Evolutionary conservation across 1,140 invertebrate genomes (phyloP).

Genomic region (Nasonia giraulti): DNA sequence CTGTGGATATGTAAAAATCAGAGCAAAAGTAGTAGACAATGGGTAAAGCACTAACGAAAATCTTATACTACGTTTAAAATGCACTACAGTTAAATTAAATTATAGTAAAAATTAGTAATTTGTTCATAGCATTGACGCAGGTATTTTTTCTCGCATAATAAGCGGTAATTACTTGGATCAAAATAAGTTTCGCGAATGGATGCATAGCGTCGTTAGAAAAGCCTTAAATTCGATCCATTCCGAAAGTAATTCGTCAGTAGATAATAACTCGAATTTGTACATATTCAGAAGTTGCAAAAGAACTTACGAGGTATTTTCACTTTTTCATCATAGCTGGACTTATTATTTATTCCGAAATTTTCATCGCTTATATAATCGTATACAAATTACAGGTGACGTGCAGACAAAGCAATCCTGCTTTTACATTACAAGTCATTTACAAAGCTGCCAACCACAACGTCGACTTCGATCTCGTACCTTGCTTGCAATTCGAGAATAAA

Average conservation of each 20-base stretch:
- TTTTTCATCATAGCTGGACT: no score
- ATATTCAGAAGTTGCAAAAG: neutral
- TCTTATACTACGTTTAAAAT: neutral
- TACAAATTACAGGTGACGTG: neutral
- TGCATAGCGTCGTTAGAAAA: neutral
- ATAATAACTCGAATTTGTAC: neutral
- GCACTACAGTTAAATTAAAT: neutral
- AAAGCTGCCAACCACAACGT: neutral
- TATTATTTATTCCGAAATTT: neutral
- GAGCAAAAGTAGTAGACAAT: neutral
- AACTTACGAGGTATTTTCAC: neutral
- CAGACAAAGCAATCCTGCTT: neutral
- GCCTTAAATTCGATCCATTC: neutral
- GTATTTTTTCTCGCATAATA: neutral
- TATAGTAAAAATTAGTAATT: neutral
- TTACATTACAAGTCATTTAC: neutral
- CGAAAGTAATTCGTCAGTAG: no score
- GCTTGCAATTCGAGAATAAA: neutral
- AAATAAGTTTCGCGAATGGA: conserved; percentile 10
- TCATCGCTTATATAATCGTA: neutral
- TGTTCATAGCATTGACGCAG: neutral
- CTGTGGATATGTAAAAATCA: neutral
- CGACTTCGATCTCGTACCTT: conserved; percentile 2
- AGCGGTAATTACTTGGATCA: neutral
- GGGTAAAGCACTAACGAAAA: neutral